These are phyloP conservation scores for Chrysotoxum bicinctum DNA, from an alignment of 2,888 invertebrate genomes.

Conservation along the genomic window DNA sequence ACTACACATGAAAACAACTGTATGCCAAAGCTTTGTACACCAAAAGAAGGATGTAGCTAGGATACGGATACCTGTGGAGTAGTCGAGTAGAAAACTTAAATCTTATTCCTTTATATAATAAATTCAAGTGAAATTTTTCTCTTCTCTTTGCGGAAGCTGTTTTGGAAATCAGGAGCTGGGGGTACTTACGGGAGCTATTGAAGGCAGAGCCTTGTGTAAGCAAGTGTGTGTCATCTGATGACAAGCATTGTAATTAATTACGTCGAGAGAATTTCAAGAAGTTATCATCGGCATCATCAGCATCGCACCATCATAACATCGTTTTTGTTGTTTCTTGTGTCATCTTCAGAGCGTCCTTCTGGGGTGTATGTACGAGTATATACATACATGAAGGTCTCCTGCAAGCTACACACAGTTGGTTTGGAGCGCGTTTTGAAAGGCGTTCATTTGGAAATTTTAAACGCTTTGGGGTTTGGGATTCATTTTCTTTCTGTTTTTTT, in stretches of 20 bases:
- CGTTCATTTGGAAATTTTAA: conserved; percentile 65
- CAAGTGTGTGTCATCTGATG: conserved; percentile 63
- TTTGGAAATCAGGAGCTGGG: neutral
- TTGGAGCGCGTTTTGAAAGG: conserved; percentile 50
- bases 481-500: conserved; percentile 4
- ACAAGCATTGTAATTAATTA: conserved; percentile 70
- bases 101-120: conserved; percentile 43
- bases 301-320: conserved; percentile 33
- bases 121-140: conserved; percentile 39
- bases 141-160: conserved; percentile 21
- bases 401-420: conserved; percentile 35
- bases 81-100: conserved; percentile 66
- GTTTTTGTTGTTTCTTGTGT: conserved; percentile 17
- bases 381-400: too few species aligned
- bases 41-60: conserved; percentile 27
- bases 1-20: conserved; percentile 48
- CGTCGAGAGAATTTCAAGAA: conserved; percentile 64
- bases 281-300: conserved; percentile 64
- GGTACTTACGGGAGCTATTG: neutral
- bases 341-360: conserved; percentile 18
- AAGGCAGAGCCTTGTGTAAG: neutral
- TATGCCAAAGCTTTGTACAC: conserved; percentile 27
- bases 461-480: conserved; percentile 31
- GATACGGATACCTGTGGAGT: conserved; percentile 65
- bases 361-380: neutral